Base-by-base conservation (phyloP, 2,113 vertebrate genomes). In the Austrofundulus limnaeus region DNA sequence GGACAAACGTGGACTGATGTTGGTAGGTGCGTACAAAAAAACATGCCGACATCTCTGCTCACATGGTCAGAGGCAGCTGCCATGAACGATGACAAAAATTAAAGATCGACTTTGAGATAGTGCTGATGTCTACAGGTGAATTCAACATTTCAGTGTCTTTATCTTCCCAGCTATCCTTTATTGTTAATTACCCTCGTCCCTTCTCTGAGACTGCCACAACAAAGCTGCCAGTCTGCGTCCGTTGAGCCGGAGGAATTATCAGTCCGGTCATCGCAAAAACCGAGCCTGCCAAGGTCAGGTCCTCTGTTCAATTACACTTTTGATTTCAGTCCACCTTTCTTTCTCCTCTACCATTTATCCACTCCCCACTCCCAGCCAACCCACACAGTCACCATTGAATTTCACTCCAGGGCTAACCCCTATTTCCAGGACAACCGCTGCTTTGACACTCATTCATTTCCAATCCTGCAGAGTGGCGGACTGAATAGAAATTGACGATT, bases 401-500 rank as follows among this genome's bases (percentile, higher is more conserved):
- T 84, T 80, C 66, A 73, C 69, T 75, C 53, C 62, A 41, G 57
- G 68, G 68, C 78, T 72, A 76, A 88, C 84, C 77, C 74, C 80
- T 43, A 80, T 78, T 80, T 87, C 77, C 71, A 65, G 71, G 77
- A 83, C 78, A 85, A 80, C 76, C 80, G 52, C 67, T 28, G 25
- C 73, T 69, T 72, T 70, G 72, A 75, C 80, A 81, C 78, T 80
- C 76, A 77, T 81, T 90, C 80, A 84, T 85, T 90, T 88, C 78
- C 78, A 85, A 88, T 78, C 77, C 70, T 48, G 63, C 62, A 59
- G 76, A 83, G 84, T 81, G 55, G 81, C 51, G 47, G 56, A 53
- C 78, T 72, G 83, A 90, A 87, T 81, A 70, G 73, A 87, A 89
- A 91, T 82, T 68, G 88, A 90, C 80, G 66, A 86, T 85, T 91